Conservation (phyloP, 2,888 invertebrate genomes). For the Asteroscopus sphinx region DNA sequence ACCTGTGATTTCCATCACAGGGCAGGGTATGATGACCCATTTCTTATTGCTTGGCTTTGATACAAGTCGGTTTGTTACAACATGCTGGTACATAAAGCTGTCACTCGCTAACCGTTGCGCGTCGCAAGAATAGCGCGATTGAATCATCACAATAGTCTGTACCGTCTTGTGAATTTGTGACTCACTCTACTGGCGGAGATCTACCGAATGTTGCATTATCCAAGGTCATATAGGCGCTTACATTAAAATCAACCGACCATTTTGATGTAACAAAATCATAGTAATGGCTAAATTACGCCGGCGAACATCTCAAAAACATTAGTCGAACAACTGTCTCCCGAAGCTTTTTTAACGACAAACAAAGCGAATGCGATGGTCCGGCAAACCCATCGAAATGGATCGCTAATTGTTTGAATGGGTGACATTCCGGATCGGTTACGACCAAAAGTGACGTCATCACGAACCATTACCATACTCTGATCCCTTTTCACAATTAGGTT, state of each 20-base stretch:
- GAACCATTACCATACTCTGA: slow-evolving; percentile 49
- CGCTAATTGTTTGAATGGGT: slow-evolving; percentile 62
- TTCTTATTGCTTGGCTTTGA: slow-evolving; percentile 27
- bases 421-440: slow-evolving; percentile 64
- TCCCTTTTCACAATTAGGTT: slow-evolving; percentile 44
- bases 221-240: slow-evolving; percentile 44
- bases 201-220: slow-evolving; percentile 37
- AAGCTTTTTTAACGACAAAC: slow-evolving; percentile 41
- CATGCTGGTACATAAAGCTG: slow-evolving; percentile 27
- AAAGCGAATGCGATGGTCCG: slow-evolving; percentile 50
- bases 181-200: slow-evolving; percentile 48
- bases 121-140: slow-evolving; percentile 53
- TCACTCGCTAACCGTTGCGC: slow-evolving; percentile 34
- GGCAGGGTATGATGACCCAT: slow-evolving; percentile 30
- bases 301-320: slow-evolving; percentile 35
- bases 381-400: slow-evolving; percentile 61
- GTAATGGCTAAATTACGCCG: slow-evolving; percentile 32
- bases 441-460: slow-evolving; percentile 61
- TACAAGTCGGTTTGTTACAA: slow-evolving; percentile 42
- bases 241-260: slow-evolving; percentile 36
- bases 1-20: slow-evolving; percentile 36
- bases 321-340: slow-evolving; percentile 27
- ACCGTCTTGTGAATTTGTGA: slow-evolving; percentile 38
- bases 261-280: slow-evolving; percentile 23
- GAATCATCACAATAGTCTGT: slow-evolving; percentile 52